Base-by-base conservation (phyloP, 1,140 invertebrate genomes). In the Melitaea cinxia region DNA sequence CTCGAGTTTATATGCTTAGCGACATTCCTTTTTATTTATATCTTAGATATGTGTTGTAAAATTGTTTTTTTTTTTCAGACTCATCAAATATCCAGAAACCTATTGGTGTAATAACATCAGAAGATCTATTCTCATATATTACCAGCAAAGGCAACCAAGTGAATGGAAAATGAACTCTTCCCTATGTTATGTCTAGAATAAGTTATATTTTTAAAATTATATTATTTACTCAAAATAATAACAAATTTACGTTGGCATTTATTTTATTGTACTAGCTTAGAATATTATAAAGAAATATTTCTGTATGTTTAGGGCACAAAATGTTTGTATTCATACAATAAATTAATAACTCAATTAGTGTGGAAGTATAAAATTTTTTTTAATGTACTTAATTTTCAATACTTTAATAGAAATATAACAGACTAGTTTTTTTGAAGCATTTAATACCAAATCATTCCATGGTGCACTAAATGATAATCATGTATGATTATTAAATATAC, bases 61-160 rank as follows among this genome's bases (percentile, higher is more conserved):
- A n/a, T n/a, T 39, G 30, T 56, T 68, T 54, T 67, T 62, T 56
- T 70, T 50, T 78, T 75, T 30, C 65, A 85, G 83, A 80, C 61
- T 4, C 59, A 21, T 50, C 61, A 19, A 64, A 14, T 17, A 68
- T 75, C 14, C 53, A 58, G 14, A 70, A 77, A 63, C 75, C 81
- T 2, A 23, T 85, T 47, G 83, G 85, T 47, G 58, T 80, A 0
- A 30, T 88, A 4, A 89, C 82, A 33, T 86, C 87, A 1, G 73
- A 80, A 42, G 74, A 81, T 54, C 65, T 89, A 19, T 65, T 89
- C 3, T 28, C 37, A 4, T 54, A 62, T 30, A 65, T 82, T 15
- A 66, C 70, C 5, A 56, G 67, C 21, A 67, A 73, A 64, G 65
- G 35, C 5, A 74, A 75, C 39, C 61, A 79, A 1, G 35, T 74